phyloP scores from a whole-genome alignment of 2,113 vertebrate species.

The Xiphophorus couchianus region DNA sequence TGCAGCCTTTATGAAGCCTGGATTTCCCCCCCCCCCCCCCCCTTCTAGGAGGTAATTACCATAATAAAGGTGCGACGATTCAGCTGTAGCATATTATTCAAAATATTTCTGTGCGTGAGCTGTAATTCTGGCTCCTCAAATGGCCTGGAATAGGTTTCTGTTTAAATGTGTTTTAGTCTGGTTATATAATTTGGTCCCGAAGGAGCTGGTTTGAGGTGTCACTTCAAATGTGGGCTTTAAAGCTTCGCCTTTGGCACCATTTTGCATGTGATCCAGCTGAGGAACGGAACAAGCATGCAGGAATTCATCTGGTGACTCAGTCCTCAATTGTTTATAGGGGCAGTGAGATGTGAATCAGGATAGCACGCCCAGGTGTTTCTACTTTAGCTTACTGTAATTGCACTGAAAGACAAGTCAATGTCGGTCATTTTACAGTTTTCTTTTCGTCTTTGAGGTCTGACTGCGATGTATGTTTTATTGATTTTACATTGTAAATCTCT shows the following conservation, averaged over 20 bases:
- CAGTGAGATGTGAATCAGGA: conserved; percentile 33
- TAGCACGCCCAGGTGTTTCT: conserved; percentile 51
- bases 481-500: conserved; percentile 9
- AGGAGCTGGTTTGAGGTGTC: conserved; percentile 57
- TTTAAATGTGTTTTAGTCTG: conserved; percentile 38
- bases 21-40: accelerated
- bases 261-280: conserved; percentile 40
- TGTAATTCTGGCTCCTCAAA: background rate
- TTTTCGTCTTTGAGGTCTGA: conserved; percentile 7
- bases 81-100: background rate
- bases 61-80: background rate
- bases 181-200: conserved; percentile 49
- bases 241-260: conserved; percentile 50
- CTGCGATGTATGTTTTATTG: conserved; percentile 12
- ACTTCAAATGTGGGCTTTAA: conserved; percentile 54
- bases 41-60: background rate
- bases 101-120: background rate
- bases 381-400: conserved; percentile 25
- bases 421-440: background rate
- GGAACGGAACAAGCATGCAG: conserved; percentile 44
- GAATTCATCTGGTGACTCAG: conserved; percentile 63
- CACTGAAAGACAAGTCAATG: conserved; percentile 2
- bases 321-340: conserved; percentile 56
- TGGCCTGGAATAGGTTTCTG: conserved; percentile 15
- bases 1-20: background rate